These are phyloP conservation scores for Plebejus melissa DNA, from an alignment of 2,888 invertebrate genomes.

Conservation along the genomic window DNA sequence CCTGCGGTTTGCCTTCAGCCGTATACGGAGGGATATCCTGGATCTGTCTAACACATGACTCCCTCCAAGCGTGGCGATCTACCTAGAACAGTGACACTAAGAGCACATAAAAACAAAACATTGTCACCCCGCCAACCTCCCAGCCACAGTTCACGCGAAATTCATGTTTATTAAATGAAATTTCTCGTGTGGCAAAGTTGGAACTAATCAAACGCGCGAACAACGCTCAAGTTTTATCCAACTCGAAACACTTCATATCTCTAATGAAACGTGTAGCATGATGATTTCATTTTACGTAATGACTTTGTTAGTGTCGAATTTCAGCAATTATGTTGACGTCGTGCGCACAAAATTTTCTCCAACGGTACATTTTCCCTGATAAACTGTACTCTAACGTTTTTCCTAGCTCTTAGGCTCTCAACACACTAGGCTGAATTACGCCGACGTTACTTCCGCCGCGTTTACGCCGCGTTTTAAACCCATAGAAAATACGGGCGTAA, in stretches of 20 bases:
- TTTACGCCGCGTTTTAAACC: no score
- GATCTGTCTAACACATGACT: no score
- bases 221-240: constrained; percentile 17
- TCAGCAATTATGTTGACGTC: not conserved
- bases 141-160: not conserved
- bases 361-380: no score
- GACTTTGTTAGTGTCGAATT: not conserved
- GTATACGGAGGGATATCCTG: no score
- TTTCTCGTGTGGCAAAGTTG: constrained; percentile 6
- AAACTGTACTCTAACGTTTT: no score
- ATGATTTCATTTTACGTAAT: not conserved
- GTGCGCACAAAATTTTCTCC: not conserved
- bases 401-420: no score
- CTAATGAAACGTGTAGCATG: not conserved
- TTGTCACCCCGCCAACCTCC: not conserved
- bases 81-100: no score
- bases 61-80: no score
- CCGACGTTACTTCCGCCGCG: no score
- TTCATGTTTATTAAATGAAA: constrained; percentile 7
- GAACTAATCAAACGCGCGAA: constrained; percentile 13
- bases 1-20: no score
- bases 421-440: no score
- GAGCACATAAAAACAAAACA: not conserved
- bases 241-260: not conserved
- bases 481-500: no score